Base-by-base conservation (phyloP, 2,797 vertebrate genomes). In the Zalophus californianus region DNA sequence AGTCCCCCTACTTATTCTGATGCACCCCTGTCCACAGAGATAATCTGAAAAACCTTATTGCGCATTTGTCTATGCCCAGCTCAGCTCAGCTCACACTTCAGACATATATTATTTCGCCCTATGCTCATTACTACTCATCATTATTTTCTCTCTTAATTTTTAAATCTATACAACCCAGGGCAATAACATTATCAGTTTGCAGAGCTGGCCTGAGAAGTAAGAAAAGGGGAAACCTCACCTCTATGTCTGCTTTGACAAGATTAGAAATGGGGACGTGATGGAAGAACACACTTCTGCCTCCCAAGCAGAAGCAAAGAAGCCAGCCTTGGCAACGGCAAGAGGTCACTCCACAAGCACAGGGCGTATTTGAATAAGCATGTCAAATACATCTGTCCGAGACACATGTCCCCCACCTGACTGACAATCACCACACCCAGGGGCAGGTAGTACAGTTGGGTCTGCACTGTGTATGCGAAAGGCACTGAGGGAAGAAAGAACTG, bases 111-210 rank as follows among this genome's bases (percentile, higher is more conserved):
- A 68, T 82, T 90, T 90, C 13, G 18, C 2, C 14, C 60, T 79
- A 11, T 50, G 16, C 48, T 87, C 87, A 50, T 38, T 83, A 56
- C 8, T 38, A 73, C n/a, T 70, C 56, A 84, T 87, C n/a, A 89
- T 10, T 25, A 58, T 83, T 95, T 72, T 68, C 60, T 73, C 11
- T 66, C 41, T 94, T 93, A 77, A 50, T 56, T 91, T 58, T 94
- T 80, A 50, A 90, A 83, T n/a, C 12, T 41, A 41, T 35, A 20
- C 16, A 77, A 77, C 88, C 21, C 62, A 86, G 38, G 44, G 9
- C 56, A 68, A 86, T 78, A 72, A 23, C 1, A 6, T 32, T 48
- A 64, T 14, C 27, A 82, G 54, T 72, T 66, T 82, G n/a, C 15
- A 29, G 60, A 83, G 14, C 10, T 52, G 54, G 14, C 32, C 85